Conservation (phyloP, 2,113 vertebrate species). For the Phaethon lepturus region DNA sequence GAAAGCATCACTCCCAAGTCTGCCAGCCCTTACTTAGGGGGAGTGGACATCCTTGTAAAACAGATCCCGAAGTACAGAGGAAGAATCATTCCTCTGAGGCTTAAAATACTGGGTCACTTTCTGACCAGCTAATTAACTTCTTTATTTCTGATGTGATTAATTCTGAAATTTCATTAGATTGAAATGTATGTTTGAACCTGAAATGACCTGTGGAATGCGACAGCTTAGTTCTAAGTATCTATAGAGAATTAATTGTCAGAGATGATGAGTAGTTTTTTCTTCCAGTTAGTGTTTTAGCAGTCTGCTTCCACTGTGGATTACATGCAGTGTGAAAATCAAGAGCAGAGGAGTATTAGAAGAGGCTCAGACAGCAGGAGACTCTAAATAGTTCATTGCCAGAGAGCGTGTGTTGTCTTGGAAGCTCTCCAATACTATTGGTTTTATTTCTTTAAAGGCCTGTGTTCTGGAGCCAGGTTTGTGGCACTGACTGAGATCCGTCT, state of each 20-base stretch:
- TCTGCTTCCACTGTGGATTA: neutral
- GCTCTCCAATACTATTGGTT: neutral
- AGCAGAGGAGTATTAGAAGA: neutral
- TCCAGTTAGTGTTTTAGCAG: neutral
- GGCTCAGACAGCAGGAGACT: neutral
- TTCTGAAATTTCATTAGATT: neutral
- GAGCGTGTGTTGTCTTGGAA: neutral
- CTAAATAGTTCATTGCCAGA: neutral
- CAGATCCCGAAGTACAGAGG: neutral
- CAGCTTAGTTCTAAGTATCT: neutral
- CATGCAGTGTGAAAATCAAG: neutral
- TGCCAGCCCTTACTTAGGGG: neutral
- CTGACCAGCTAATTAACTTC: neutral
- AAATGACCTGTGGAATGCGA: neutral
- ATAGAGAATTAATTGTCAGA: neutral
- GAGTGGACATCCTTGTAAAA: neutral
- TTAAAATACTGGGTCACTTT: neutral
- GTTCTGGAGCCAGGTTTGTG: constrained; percentile 1
- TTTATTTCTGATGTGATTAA: neutral
- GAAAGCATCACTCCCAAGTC: neutral
- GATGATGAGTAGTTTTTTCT: neutral
- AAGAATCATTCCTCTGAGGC: neutral
- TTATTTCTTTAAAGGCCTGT: constrained; percentile 9
- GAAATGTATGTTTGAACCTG: neutral
- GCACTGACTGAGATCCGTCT: neutral